These are phyloP conservation scores for Malurus splendens DNA, from an alignment of 2,797 vertebrate genomes.

Conservation along the genomic window DNA sequence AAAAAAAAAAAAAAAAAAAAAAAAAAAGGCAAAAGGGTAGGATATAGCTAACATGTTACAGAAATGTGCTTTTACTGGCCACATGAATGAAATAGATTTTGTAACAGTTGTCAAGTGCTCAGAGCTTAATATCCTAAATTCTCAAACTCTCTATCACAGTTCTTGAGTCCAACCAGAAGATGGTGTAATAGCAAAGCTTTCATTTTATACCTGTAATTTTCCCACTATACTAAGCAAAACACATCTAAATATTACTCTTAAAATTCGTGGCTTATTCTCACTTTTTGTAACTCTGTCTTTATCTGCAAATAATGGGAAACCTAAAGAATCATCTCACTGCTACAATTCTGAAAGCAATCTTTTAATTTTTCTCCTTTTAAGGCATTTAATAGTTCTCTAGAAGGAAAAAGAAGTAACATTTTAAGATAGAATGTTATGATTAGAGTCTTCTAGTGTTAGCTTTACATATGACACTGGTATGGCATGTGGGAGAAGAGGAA, in stretches of 20 bases:
- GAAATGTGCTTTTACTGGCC: background rate
- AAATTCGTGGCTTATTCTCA: background rate
- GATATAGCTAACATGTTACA: background rate
- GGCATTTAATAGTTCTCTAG: background rate
- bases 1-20: background rate
- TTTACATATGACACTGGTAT: slow-evolving; percentile 28
- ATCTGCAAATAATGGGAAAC: background rate
- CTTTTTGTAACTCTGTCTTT: background rate
- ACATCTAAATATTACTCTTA: background rate
- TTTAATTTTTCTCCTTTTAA: slow-evolving; percentile 12
- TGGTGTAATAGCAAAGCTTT: slow-evolving; percentile 33
- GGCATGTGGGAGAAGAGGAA: slow-evolving; percentile 34
- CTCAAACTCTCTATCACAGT: background rate
- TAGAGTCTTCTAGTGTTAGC: slow-evolving; percentile 20
- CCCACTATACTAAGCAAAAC: background rate
- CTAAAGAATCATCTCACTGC: background rate
- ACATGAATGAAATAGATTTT: background rate
- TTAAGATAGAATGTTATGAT: background rate
- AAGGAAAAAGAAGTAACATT: background rate
- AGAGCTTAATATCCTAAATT: background rate
- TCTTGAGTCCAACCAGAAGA: slow-evolving; percentile 24
- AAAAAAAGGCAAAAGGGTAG: background rate
- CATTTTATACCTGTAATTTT: background rate
- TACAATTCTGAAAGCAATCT: background rate
- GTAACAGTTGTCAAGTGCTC: background rate